Percentiles rank a stretch among this genome's conserved stretches.
phyloP scores from a whole-genome alignment of 1,140 invertebrate genomes.

The Mactra quadrangularis region DNA sequence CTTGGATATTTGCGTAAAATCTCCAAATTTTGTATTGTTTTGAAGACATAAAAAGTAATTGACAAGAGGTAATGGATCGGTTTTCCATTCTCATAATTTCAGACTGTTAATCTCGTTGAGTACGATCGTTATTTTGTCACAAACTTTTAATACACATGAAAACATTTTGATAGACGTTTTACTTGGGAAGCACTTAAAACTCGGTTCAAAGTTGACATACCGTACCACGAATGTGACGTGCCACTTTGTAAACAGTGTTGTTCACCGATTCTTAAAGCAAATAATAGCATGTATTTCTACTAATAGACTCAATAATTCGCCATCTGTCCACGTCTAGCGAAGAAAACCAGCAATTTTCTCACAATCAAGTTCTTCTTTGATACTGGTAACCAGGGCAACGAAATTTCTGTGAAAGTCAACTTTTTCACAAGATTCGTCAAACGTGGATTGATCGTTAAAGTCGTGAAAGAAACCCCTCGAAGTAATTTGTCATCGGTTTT shows the following conservation, averaged over 20 bases:
- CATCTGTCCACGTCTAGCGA: constrained; percentile 29
- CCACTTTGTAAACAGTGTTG: constrained; percentile 34
- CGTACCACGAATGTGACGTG: constrained; percentile 26
- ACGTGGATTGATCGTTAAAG: constrained; percentile 14
- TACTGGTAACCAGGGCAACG: constrained; percentile 17
- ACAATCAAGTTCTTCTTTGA: constrained; percentile 8
- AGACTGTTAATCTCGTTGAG: too few relatives aligned
- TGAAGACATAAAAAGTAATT: too few relatives aligned
- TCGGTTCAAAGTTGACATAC: neutral
- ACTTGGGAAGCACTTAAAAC: neutral
- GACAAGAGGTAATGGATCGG: too few relatives aligned
- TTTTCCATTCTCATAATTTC: too few relatives aligned
- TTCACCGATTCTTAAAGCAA: constrained; percentile 32
- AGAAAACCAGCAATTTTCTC: constrained; percentile 24
- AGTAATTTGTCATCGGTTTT: constrained; percentile 27
- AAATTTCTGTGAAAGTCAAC: constrained; percentile 26
- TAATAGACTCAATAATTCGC: constrained; percentile 25
- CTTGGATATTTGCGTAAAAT: too few relatives aligned
- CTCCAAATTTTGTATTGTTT: too few relatives aligned
- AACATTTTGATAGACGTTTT: too few relatives aligned
- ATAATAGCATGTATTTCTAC: constrained; percentile 32
- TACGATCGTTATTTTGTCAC: too few relatives aligned
- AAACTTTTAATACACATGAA: too few relatives aligned
- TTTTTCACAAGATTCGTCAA: neutral
- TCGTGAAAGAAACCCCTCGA: neutral